Percentiles rank a stretch among this genome's conserved stretches.
Evolutionary conservation across 1,140 invertebrate species (phyloP).

Genomic region (Nylanderia fulva): DNA sequence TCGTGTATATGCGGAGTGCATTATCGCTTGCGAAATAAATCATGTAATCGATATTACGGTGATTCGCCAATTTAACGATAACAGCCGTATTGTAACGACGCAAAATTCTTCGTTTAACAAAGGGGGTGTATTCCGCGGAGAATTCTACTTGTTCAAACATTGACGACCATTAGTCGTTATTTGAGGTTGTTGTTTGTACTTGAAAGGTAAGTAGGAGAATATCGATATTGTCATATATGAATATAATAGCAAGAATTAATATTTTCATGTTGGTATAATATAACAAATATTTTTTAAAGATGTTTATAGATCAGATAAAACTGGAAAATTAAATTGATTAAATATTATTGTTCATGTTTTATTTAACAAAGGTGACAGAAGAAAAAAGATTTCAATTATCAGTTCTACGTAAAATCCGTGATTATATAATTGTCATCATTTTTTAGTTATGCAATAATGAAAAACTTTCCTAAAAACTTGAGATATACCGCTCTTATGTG

Average conservation of each 20-base stretch:
- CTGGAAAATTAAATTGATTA: background rate
- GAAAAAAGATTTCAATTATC: background rate
- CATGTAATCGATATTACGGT: slow-evolving; percentile 28
- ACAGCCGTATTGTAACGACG: slow-evolving; percentile 5
- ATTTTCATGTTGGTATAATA: background rate
- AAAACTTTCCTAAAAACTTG: background rate
- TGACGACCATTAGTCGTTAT: slow-evolving; percentile 34
- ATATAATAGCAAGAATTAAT: background rate
- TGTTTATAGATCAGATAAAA: background rate
- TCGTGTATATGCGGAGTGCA: background rate
- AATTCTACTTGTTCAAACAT: slow-evolving; percentile 25
- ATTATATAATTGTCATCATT: background rate
- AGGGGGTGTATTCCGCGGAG: background rate
- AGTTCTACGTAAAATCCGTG: background rate
- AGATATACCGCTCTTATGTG: background rate
- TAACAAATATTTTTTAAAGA: background rate
- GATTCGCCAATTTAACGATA: slow-evolving; percentile 41
- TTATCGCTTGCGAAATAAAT: slow-evolving; percentile 43
- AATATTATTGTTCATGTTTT: background rate
- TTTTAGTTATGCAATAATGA: background rate
- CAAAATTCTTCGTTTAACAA: background rate
- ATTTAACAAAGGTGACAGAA: background rate
- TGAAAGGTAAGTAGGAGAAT: background rate
- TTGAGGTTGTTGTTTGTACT: slow-evolving; percentile 15
- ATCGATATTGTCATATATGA: background rate